phyloP scores from a whole-genome alignment of 1,140 invertebrate genomes.

The Saxidomus purpurata region DNA sequence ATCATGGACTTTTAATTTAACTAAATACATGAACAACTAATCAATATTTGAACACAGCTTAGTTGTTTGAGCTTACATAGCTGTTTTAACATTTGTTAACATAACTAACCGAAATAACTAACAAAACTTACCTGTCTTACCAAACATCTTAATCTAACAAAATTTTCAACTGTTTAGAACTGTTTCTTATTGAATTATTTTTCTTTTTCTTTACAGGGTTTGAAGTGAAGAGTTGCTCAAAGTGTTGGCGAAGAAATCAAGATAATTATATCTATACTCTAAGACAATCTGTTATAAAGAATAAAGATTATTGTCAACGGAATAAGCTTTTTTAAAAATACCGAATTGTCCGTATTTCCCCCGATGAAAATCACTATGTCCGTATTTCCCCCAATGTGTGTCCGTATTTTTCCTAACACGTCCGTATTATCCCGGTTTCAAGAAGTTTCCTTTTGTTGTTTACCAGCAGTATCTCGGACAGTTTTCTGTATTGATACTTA shows the following conservation, averaged over 20 bases:
- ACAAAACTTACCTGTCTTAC: neutral
- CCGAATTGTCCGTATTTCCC: neutral
- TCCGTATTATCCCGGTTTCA: neutral
- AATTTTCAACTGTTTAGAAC: neutral
- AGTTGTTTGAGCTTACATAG: neutral
- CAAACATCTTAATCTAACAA: neutral
- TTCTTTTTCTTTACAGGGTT: neutral
- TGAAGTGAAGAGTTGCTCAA: neutral
- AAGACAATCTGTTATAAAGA: neutral
- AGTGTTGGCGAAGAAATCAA: neutral
- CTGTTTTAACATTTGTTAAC: no score
- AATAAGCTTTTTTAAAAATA: neutral
- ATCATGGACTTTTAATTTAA: no score
- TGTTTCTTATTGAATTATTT: neutral
- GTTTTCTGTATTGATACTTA: neutral
- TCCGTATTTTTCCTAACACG: constrained; percentile 3
- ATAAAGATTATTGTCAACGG: neutral
- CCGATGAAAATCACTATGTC: neutral
- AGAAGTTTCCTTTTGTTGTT: neutral
- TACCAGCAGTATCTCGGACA: neutral
- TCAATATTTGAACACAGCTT: neutral
- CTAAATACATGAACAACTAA: no score
- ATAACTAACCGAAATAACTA: neutral
- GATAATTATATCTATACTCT: no score
- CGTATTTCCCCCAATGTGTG: neutral